A percentile compares a stretch with the other conserved stretches of the same genome.
These are phyloP conservation scores for Formica aserva DNA, from an alignment of 2,888 invertebrate species.

Conservation along the genomic window DNA sequence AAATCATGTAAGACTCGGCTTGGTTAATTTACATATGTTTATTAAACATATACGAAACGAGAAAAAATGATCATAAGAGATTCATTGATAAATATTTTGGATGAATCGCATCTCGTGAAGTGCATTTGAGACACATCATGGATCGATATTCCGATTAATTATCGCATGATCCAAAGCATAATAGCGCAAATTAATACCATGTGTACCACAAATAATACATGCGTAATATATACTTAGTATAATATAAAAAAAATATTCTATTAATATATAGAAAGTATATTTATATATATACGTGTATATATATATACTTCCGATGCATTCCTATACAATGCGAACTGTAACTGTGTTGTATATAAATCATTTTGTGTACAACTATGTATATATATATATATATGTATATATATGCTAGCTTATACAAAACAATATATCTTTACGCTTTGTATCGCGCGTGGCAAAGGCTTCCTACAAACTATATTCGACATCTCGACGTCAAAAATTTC, in stretches of 20 bases:
- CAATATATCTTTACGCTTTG: conserved; percentile 1
- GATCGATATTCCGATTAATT: neutral
- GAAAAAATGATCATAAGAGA: conserved; percentile 16
- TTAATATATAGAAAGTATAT: neutral
- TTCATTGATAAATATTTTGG: conserved; percentile 2
- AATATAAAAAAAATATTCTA: conserved; percentile 44
- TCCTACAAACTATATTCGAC: conserved; percentile 36
- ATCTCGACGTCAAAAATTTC: neutral
- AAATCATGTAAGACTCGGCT: conserved; percentile 38
- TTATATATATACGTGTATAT: neutral
- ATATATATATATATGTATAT: neutral
- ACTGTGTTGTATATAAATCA: conserved; percentile 42
- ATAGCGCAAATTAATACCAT: conserved; percentile 58
- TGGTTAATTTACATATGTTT: conserved; percentile 40
- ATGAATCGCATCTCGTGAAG: neutral
- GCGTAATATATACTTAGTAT: conserved; percentile 41
- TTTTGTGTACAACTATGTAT: conserved; percentile 40
- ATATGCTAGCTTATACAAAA: conserved; percentile 19
- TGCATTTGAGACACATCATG: conserved; percentile 11
- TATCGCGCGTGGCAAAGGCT: conserved; percentile 14
- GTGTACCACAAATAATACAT: neutral
- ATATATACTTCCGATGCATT: conserved; percentile 30
- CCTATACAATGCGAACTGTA: neutral
- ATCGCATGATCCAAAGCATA: conserved; percentile 30
- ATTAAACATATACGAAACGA: conserved; percentile 37